These are phyloP conservation scores for Gymnosoma rotundatum DNA, from an alignment of 2,888 invertebrate species.

Conservation along the genomic window DNA sequence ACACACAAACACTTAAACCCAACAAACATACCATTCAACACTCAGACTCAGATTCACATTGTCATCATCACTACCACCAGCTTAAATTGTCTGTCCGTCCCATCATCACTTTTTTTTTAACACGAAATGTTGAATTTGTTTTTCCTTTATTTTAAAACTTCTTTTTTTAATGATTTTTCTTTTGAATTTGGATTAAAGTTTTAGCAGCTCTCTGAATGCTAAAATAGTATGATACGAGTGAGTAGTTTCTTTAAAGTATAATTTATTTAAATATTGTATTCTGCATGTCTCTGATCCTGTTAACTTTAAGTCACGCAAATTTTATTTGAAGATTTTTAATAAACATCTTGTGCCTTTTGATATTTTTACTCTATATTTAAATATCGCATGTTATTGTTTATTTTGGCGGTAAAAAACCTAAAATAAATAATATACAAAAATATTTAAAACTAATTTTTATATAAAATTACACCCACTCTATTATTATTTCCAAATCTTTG, in stretches of 20 bases:
- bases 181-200: slow-evolving; percentile 30
- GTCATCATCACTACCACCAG: slow-evolving; percentile 14
- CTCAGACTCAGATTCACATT: slow-evolving; percentile 31
- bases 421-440: neutral
- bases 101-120: slow-evolving; percentile 53
- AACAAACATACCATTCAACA: slow-evolving; percentile 15
- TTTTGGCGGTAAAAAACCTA: no score
- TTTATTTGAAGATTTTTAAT: slow-evolving; percentile 9
- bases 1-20: slow-evolving; percentile 56
- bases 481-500: slow-evolving; percentile 22
- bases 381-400: slow-evolving; percentile 59
- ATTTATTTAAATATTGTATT: slow-evolving; percentile 18
- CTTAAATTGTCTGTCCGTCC: neutral
- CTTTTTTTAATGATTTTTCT: neutral
- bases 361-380: slow-evolving; percentile 17
- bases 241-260: slow-evolving; percentile 5
- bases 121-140: slow-evolving; percentile 37
- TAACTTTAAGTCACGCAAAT: slow-evolving; percentile 56
- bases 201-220: slow-evolving; percentile 11
- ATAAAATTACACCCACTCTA: slow-evolving; percentile 55
- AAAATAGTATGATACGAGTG: neutral
- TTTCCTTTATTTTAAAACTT: neutral
- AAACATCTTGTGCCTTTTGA: slow-evolving; percentile 39
- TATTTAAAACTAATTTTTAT: neutral
- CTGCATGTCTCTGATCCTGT: slow-evolving; percentile 22